Base-by-base conservation (phyloP, 1,140 invertebrate genomes). In the Plodia interpunctella region DNA sequence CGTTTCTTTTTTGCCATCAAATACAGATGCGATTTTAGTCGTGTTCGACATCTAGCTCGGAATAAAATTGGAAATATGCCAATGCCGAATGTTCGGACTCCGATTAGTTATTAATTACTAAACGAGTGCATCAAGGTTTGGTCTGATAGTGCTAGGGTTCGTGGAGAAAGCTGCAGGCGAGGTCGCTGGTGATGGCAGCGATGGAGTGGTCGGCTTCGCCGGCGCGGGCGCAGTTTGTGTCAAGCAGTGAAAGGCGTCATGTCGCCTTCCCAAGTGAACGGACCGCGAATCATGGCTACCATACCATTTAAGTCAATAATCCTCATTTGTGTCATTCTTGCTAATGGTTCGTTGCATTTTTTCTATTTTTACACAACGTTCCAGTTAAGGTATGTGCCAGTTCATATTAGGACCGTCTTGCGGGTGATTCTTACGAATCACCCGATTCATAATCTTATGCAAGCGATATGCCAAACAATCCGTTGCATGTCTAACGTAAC, bases 161-260 rank as follows among this genome's bases (percentile, higher is more conserved):
- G 56, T 70, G 80, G 83, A 83, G 85, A 88, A 88, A 88, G 85
- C 82, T 68, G 69, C 68, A 68, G 53, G 76, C 72, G 81, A 81
- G 75, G 78, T 76, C 74, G 71, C 61, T 60, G 70, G 70, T 67
- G 63, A 67, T 65, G 64, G 72, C 74, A 21, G 50, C 50, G 51
- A 53, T 28, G 58, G 13, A 18, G 15, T 21, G 52, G 30, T 52
- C 59, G 52, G 35, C 25, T 52, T 21, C 13, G 17, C 6, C 20
- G 21, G 50, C 62, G 49, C 53, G 20, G 20, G 49, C 74, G 70
- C 81, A 88, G 86, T 88, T 74, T 70, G 76, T 72, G 63, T 69
- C 76, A 79, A 80, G 55, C 78, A 72, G 83, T 87, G 85, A 88
- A 88, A 87, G 85, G 85, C 70, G 69, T 65, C 65, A 80, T 84